These are phyloP conservation scores for Monoplex corrugatus DNA, from an alignment of 2,888 invertebrate genomes.

Conservation along the genomic window DNA sequence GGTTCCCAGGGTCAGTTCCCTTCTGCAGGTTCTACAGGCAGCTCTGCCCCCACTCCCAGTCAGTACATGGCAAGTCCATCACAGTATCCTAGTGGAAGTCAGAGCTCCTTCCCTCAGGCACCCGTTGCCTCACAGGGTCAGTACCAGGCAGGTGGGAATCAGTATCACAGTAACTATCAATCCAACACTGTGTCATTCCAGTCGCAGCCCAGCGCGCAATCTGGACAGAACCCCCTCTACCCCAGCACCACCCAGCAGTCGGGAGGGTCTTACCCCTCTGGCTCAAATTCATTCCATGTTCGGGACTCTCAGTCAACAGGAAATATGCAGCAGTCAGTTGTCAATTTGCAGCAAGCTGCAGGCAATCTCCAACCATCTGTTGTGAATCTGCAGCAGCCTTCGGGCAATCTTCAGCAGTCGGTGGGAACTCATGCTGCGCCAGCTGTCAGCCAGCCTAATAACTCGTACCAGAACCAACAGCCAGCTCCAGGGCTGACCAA, in stretches of 20 bases:
- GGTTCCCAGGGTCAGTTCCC: constrained; percentile 39
- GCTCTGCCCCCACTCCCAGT: constrained; percentile 3
- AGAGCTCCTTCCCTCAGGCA: constrained; percentile 43
- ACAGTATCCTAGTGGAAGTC: constrained; percentile 41
- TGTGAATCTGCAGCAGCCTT: constrained; percentile 51
- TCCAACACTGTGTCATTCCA: constrained; percentile 58
- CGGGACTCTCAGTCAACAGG: constrained; percentile 56
- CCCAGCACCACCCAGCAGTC: constrained; percentile 60
- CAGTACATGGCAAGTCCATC: constrained; percentile 36
- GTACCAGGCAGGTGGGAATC: constrained; percentile 63
- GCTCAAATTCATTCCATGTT: constrained; percentile 73
- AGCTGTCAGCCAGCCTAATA: constrained; percentile 10
- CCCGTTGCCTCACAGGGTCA: constrained; percentile 57
- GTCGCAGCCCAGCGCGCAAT: constrained; percentile 52
- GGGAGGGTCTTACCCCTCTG: constrained; percentile 55
- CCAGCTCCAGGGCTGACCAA: constrained; percentile 59
- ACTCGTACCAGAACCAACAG: constrained; percentile 56
- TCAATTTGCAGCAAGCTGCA: constrained; percentile 50
- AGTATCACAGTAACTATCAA: constrained; percentile 60
- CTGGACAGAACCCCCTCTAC: constrained; percentile 67
- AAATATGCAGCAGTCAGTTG: constrained; percentile 49
- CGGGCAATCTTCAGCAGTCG: constrained; percentile 46
- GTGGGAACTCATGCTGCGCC: constrained; percentile 39
- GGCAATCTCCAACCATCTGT: constrained; percentile 46
- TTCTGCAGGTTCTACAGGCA: background rate